Evolutionary conservation across 2,888 invertebrate genomes (phyloP).

Genomic region (Villa cingulata): DNA sequence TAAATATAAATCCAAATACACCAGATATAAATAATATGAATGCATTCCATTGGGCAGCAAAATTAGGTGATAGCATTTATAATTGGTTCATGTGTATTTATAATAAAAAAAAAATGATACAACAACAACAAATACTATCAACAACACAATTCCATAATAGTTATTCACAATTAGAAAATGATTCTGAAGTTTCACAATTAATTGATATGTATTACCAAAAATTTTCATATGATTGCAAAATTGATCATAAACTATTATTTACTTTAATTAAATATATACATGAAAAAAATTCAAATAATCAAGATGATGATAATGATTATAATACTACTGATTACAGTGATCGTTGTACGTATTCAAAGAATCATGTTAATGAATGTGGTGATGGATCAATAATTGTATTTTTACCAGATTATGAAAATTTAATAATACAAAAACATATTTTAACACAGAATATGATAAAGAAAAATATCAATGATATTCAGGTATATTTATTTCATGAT

Average conservation of each 20-base stretch:
- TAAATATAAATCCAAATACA: constrained; percentile 41
- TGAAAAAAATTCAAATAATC: constrained; percentile 16
- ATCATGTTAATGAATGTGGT: too few species aligned
- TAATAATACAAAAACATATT: constrained; percentile 55
- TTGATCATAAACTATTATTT: constrained; percentile 57
- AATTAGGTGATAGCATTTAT: not conserved
- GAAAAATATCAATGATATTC: constrained; percentile 33
- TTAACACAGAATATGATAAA: constrained; percentile 40
- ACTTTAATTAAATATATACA: constrained; percentile 43
- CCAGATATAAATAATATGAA: constrained; percentile 13
- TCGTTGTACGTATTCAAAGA: too few species aligned
- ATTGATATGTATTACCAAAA: too few species aligned
- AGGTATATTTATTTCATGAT: constrained; percentile 68
- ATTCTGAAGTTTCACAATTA: too few species aligned
- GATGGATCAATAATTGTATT: constrained; percentile 71
- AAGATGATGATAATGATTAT: too few species aligned
- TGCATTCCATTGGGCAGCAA: not conserved
- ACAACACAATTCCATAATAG: too few species aligned
- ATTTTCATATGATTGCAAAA: constrained; percentile 23
- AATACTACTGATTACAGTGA: too few species aligned
- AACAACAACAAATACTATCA: not conserved
- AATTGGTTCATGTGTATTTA: too few species aligned
- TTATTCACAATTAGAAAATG: too few species aligned
- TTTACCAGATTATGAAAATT: constrained; percentile 84
- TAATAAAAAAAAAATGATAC: not conserved